phyloP scores from a whole-genome alignment of 2,888 invertebrate genomes.

The Drosophila multiciliata region DNA sequence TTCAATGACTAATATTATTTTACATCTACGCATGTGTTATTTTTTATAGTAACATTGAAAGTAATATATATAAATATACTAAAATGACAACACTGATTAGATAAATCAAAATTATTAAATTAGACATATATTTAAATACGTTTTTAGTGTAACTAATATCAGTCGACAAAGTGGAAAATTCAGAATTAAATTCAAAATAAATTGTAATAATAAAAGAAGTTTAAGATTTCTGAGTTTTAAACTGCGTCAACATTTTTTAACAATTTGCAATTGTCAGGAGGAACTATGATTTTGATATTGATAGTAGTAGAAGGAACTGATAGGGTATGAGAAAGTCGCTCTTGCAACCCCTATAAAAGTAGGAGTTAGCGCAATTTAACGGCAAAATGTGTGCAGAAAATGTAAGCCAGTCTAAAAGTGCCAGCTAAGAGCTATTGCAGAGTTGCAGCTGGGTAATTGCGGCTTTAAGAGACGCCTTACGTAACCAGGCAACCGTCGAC shows the following conservation, averaged over 20 bases:
- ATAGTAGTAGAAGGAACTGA: no score
- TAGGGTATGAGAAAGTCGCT: constrained; percentile 11
- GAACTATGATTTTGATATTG: no score
- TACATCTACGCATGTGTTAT: no score
- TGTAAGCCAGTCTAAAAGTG: constrained; percentile 43
- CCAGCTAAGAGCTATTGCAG: constrained; percentile 4
- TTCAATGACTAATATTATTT: neutral
- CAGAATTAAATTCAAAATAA: neutral
- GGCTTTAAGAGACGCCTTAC: constrained; percentile 44
- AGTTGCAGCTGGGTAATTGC: constrained; percentile 16
- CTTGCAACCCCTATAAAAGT: neutral
- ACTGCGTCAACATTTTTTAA: neutral
- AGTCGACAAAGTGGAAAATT: neutral
- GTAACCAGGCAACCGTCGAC: constrained; percentile 36
- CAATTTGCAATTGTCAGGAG: no score
- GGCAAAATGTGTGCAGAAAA: constrained; percentile 23
- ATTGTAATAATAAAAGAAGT: neutral
- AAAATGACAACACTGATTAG: neutral
- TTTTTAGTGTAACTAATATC: neutral
- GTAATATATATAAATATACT: neutral
- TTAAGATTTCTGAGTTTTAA: neutral
- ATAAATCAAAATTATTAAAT: no score
- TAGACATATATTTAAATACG: neutral
- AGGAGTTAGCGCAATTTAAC: neutral
- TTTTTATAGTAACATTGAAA: neutral